Evolutionary conservation across 2,797 vertebrate species (phyloP).

Genomic region (Discoglossus pictus): DNA sequence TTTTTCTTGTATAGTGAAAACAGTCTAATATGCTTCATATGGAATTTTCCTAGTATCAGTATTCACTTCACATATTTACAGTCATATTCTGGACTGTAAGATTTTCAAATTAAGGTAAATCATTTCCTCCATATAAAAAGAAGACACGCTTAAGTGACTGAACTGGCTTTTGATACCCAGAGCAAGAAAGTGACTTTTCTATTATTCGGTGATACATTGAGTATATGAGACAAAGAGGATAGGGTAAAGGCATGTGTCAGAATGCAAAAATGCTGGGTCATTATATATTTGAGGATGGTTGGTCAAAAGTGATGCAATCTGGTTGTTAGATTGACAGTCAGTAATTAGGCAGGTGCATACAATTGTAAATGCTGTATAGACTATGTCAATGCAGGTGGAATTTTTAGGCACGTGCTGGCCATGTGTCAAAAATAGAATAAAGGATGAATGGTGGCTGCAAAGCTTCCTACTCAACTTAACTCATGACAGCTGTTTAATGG

Average conservation of each 20-base stretch:
- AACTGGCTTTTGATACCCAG: constrained; percentile 16
- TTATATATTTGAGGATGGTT: constrained; percentile 16
- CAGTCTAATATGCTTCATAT: no score
- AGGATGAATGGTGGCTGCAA: constrained; percentile 13
- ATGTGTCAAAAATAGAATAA: constrained; percentile 4
- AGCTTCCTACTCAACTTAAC: neutral
- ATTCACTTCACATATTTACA: no score
- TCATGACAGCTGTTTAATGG: neutral
- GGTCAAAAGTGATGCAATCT: constrained; percentile 1
- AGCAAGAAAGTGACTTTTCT: constrained; percentile 10
- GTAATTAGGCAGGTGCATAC: neutral
- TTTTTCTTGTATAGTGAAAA: no score
- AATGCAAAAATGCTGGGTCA: constrained; percentile 2
- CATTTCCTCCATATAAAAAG: no score
- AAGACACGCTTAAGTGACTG: neutral
- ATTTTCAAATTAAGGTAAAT: no score
- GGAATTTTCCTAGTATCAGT: no score
- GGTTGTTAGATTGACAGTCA: neutral
- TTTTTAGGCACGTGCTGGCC: constrained; percentile 29
- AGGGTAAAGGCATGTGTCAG: constrained; percentile 6
- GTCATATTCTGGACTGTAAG: no score
- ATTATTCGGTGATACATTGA: neutral
- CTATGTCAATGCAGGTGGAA: constrained; percentile 22
- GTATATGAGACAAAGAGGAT: constrained; percentile 6
- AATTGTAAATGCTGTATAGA: constrained; percentile 1